Evolutionary conservation across 2,888 invertebrate species (phyloP).

Genomic region (Odontomyia ornata): DNA sequence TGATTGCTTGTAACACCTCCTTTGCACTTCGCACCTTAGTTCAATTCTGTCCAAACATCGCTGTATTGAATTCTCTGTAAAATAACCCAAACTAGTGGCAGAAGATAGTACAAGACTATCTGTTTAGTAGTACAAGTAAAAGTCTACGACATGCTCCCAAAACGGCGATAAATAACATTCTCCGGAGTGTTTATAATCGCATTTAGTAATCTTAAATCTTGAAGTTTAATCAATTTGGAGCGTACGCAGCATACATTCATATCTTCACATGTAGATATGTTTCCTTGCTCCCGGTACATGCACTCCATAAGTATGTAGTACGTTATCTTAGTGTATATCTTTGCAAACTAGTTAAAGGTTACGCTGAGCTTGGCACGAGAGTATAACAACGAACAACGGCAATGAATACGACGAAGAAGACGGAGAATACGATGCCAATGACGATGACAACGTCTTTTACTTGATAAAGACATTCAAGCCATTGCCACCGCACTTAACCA

Average conservation of each 20-base stretch:
- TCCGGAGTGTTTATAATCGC: conserved; percentile 48
- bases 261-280: neutral
- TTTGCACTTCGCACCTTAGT: no score
- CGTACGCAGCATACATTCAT: conserved; percentile 25
- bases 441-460: conserved; percentile 19
- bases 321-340: conserved; percentile 13
- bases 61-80: no score
- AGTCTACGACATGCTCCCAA: conserved; percentile 49
- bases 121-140: conserved; percentile 30
- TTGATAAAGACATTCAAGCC: conserved; percentile 46
- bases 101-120: conserved; percentile 6
- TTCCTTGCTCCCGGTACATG: neutral
- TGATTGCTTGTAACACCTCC: no score
- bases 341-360: conserved; percentile 22
- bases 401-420: neutral
- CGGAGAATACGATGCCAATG: neutral
- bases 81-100: neutral
- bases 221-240: conserved; percentile 51
- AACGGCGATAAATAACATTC: conserved; percentile 49
- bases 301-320: conserved; percentile 1
- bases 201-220: conserved; percentile 49
- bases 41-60: no score
- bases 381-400: neutral
- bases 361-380: neutral
- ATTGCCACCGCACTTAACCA: conserved; percentile 44